phyloP scores from a whole-genome alignment of 1,140 invertebrate species.

The Littorina saxatilis region DNA sequence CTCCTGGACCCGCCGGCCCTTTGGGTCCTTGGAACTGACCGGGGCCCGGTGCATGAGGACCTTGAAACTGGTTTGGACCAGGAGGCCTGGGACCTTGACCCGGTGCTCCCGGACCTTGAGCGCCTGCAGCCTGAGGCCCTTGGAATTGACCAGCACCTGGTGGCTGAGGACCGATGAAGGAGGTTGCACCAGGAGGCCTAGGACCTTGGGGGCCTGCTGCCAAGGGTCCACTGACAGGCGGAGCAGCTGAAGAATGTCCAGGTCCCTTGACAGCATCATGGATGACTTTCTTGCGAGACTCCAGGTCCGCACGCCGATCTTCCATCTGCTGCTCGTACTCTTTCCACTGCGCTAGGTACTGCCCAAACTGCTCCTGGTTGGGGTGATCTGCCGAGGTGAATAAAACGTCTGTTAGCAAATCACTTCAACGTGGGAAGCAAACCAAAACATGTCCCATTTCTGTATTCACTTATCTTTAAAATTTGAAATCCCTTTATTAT shows the following conservation, averaged over 20 bases:
- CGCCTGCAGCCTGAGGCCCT: not conserved
- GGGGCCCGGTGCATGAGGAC: not conserved
- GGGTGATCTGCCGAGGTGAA: constrained; percentile 71
- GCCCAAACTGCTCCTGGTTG: constrained; percentile 74
- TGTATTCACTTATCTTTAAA: too few species aligned
- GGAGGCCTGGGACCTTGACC: constrained; percentile 1
- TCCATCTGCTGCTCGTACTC: constrained; percentile 74
- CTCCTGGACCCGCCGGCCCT: not conserved
- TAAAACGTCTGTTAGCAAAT: not conserved
- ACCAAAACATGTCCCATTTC: too few species aligned
- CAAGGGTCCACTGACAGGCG: not conserved
- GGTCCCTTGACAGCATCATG: constrained; percentile 38
- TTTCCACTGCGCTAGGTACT: constrained; percentile 75
- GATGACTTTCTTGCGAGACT: constrained; percentile 54
- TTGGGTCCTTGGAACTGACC: not conserved
- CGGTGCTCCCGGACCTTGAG: not conserved
- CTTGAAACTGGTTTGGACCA: not conserved
- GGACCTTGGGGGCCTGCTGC: too few species aligned
- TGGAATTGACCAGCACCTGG: not conserved
- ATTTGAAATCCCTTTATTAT: too few species aligned
- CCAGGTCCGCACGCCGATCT: constrained; percentile 55
- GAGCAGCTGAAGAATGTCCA: constrained; percentile 23
- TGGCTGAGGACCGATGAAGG: not conserved
- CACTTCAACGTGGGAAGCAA: not conserved
- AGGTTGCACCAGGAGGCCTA: constrained; percentile 13